Conservation (phyloP, 2,888 invertebrate genomes). For the Anodontia alba region DNA sequence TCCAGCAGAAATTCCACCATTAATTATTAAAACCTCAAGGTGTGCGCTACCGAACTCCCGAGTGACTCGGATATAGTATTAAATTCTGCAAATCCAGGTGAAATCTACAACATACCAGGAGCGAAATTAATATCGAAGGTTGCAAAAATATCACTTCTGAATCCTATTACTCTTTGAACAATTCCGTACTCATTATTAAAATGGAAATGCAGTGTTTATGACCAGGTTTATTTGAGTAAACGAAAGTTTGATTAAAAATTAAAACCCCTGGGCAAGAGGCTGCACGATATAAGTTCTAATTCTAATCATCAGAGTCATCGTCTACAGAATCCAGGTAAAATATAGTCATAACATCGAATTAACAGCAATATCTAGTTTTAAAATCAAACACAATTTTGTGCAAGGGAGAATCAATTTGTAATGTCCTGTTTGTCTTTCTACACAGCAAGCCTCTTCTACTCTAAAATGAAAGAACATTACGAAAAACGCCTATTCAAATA, state of each 20-base stretch:
- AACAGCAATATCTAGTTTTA: no score
- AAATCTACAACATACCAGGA: neutral
- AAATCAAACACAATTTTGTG: no score
- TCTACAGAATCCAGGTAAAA: neutral
- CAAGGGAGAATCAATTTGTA: no score
- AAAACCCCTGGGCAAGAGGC: slow-evolving; percentile 2
- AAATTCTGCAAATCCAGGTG: neutral
- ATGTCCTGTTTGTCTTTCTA: no score
- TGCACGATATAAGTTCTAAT: neutral
- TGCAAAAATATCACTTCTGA: slow-evolving; percentile 6
- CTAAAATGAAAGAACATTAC: no score
- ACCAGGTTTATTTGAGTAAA: neutral
- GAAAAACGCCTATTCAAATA: no score
- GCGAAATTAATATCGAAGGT: slow-evolving; percentile 1
- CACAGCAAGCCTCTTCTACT: no score
- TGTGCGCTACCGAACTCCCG: neutral
- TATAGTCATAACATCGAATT: no score
- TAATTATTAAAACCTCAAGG: slow-evolving; percentile 5
- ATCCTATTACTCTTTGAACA: neutral
- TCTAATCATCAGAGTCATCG: neutral
- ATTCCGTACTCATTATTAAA: neutral
- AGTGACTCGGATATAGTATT: neutral
- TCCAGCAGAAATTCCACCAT: neutral
- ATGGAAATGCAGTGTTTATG: slow-evolving; percentile 3
- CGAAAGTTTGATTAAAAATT: slow-evolving; percentile 4